These are phyloP conservation scores for Aspidiotus destructor DNA, from an alignment of 2,888 invertebrate species.

Conservation along the genomic window DNA sequence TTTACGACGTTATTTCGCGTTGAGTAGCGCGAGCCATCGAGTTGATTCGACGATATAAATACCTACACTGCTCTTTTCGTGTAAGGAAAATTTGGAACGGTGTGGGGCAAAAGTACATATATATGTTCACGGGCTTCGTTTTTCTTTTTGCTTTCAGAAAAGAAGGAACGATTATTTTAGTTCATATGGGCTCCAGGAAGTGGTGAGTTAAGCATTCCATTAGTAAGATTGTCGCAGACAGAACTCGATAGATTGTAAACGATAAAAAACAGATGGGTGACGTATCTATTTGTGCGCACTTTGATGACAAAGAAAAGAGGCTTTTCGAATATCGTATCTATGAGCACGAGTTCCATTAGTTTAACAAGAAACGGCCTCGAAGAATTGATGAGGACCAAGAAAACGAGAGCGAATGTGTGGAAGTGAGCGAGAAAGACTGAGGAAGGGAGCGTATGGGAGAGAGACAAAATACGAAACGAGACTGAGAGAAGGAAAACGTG, in stretches of 20 bases:
- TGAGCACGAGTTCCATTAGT: constrained; percentile 10
- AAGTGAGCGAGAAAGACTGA: constrained; percentile 2
- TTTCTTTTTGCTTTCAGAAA: not conserved
- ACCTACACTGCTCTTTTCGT: too few species aligned
- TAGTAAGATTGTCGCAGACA: constrained; percentile 31
- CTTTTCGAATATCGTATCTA: not conserved
- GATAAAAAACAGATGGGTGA: constrained; percentile 7
- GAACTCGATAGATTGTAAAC: constrained; percentile 28
- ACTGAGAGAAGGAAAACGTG: too few species aligned
- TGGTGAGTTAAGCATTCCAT: constrained; percentile 31
- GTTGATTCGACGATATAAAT: too few species aligned
- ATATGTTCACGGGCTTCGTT: too few species aligned
- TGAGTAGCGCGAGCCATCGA: too few species aligned
- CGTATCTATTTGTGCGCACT: not conserved
- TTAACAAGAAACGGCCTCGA: not conserved
- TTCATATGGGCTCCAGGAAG: constrained; percentile 19
- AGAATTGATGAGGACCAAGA: too few species aligned
- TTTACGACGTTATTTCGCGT: too few species aligned
- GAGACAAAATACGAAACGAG: too few species aligned
- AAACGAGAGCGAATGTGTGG: too few species aligned
- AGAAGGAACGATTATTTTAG: not conserved
- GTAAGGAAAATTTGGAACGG: too few species aligned
- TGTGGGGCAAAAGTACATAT: too few species aligned
- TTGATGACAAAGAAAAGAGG: constrained; percentile 2
- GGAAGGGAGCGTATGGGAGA: constrained; percentile 5